Evolutionary conservation across 2,797 vertebrate species (phyloP).

Genomic region (Sciurus vulgaris): DNA sequence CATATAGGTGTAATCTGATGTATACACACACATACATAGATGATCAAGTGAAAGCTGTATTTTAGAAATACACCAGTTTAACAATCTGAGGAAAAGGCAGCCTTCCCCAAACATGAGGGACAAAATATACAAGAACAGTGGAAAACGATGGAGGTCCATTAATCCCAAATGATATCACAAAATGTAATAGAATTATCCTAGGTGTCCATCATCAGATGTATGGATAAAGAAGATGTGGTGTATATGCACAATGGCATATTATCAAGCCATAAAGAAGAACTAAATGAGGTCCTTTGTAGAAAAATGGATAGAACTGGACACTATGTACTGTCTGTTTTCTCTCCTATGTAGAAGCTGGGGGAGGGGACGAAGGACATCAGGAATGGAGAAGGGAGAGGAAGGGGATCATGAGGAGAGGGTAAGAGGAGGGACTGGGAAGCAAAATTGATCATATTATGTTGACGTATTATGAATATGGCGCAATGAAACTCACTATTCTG

Average conservation of each 20-base stretch:
- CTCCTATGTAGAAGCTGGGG: background rate
- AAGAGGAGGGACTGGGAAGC: background rate
- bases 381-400: background rate
- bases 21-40: background rate
- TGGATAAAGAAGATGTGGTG: background rate
- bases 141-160: background rate
- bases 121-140: background rate
- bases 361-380: no score
- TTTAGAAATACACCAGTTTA: slow-evolving; percentile 6
- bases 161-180: background rate
- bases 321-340: background rate
- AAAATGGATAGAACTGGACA: background rate
- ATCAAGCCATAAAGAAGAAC: background rate
- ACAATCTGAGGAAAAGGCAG: background rate
- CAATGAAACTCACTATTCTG: background rate
- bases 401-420: background rate
- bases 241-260: background rate
- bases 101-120: background rate
- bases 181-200: background rate
- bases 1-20: background rate
- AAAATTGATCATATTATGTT: background rate
- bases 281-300: background rate
- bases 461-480: background rate
- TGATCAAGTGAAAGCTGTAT: background rate
- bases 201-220: background rate